These are phyloP conservation scores for Archips crataeganus DNA, from an alignment of 2,888 invertebrate species.

Conservation along the genomic window DNA sequence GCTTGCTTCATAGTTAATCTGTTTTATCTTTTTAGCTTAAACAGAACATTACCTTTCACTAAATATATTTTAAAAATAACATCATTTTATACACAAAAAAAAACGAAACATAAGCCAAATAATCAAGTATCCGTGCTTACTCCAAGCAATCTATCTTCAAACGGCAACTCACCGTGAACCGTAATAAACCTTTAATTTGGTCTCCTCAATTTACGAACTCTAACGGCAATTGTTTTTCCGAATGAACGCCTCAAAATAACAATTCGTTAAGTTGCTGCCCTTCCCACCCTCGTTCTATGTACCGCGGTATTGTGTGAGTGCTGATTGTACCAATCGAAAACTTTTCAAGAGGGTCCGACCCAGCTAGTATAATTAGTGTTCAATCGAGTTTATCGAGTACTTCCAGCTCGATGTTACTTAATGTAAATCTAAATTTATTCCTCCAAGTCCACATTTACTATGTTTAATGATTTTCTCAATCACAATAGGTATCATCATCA, in stretches of 20 bases:
- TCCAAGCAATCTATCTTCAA: constrained; percentile 50
- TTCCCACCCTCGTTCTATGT: constrained; percentile 54
- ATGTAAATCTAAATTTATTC: constrained; percentile 3
- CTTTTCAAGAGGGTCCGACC: constrained; percentile 29
- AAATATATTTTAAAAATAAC: too few relatives aligned
- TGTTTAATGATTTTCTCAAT: background rate
- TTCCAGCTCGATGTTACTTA: constrained; percentile 1
- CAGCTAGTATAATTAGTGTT: constrained; percentile 33
- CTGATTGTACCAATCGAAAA: constrained; percentile 38
- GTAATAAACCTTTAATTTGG: constrained; percentile 75
- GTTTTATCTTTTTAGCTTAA: too few relatives aligned
- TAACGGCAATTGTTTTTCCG: constrained; percentile 78
- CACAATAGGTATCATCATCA: background rate
- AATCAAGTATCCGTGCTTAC: constrained; percentile 31
- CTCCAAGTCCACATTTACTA: background rate
- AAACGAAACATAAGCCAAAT: constrained; percentile 4
- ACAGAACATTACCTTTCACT: too few relatives aligned
- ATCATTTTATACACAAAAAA: background rate
- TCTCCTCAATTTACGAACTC: constrained; percentile 72
- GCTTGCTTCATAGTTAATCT: too few relatives aligned
- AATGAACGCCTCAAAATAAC: constrained; percentile 83
- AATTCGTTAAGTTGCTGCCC: constrained; percentile 75
- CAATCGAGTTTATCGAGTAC: constrained; percentile 26
- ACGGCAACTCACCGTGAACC: constrained; percentile 66
- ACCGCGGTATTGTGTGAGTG: constrained; percentile 34